phyloP scores from a whole-genome alignment of 2,797 vertebrate species.

The Catamblyrhynchus diadema region DNA sequence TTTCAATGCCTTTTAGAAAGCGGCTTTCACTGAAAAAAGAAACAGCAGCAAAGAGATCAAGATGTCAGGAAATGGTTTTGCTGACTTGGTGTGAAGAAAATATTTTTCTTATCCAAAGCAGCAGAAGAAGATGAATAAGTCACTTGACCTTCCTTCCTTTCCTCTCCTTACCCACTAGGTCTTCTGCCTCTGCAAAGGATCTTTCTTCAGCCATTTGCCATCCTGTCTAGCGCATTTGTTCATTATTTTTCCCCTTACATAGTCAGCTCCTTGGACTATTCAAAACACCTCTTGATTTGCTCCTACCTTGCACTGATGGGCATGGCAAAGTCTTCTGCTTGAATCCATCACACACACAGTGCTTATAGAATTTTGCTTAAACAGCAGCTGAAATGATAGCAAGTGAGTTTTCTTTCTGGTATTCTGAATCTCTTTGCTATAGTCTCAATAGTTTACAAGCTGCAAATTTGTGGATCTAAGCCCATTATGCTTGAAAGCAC shows the following conservation, averaged over 20 bases:
- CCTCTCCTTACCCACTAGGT: background rate
- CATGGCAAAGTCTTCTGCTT: background rate
- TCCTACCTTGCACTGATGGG: background rate
- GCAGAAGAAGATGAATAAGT: constrained; percentile 47
- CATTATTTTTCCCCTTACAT: background rate
- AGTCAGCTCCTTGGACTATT: background rate
- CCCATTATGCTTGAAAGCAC: background rate
- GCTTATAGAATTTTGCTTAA: background rate
- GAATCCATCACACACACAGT: background rate
- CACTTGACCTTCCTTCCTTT: constrained; percentile 56
- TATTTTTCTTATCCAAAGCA: constrained; percentile 24
- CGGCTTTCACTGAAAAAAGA: background rate
- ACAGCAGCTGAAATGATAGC: background rate
- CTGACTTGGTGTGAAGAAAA: constrained; percentile 39
- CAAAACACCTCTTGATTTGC: background rate
- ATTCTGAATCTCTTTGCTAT: background rate
- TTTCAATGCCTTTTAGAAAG: background rate
- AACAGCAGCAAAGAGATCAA: background rate
- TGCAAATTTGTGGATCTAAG: background rate
- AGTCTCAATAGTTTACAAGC: background rate
- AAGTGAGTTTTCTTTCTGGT: background rate
- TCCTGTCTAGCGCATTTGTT: background rate
- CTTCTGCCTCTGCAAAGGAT: background rate
- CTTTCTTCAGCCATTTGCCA: background rate
- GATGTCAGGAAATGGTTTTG: constrained; percentile 48